phyloP scores from a whole-genome alignment of 2,888 invertebrate species.

The Ectropis crepuscularia region DNA sequence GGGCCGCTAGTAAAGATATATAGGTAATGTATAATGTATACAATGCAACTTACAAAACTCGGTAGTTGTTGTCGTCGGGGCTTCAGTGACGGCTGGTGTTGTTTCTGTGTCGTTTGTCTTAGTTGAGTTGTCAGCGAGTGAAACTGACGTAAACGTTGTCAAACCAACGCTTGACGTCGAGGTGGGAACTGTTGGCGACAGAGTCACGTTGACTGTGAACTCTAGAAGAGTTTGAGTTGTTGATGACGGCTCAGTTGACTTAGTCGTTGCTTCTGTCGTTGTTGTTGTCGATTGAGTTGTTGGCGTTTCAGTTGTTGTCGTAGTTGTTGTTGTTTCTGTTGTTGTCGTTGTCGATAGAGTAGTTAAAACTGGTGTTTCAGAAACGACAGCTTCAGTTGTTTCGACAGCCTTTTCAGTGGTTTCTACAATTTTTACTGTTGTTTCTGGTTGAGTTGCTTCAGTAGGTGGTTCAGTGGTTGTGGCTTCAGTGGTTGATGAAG shows the following conservation, averaged over 20 bases:
- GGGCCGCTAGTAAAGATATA: no score
- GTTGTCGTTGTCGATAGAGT: constrained; percentile 47
- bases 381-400: constrained; percentile 14
- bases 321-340: constrained; percentile 61
- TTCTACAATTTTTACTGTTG: constrained; percentile 48
- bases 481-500: constrained; percentile 43
- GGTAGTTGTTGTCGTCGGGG: constrained; percentile 24
- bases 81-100: constrained; percentile 32
- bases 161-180: constrained; percentile 57
- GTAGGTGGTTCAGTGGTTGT: constrained; percentile 43
- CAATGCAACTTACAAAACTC: constrained; percentile 23
- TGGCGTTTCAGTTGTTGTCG: constrained; percentile 67
- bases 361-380: constrained; percentile 22
- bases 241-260: constrained; percentile 42
- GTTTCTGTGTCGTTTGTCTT: constrained; percentile 51
- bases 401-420: constrained; percentile 31
- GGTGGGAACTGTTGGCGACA: constrained; percentile 63
- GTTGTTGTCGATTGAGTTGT: constrained; percentile 60
- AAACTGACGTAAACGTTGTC: constrained; percentile 54
- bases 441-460: constrained; percentile 38
- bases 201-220: constrained; percentile 72
- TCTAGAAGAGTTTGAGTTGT: constrained; percentile 53
- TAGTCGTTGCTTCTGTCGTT: constrained; percentile 35
- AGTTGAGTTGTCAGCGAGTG: constrained; percentile 45
- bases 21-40: no score